phyloP scores from a whole-genome alignment of 1,140 invertebrate species.

The Drosophila albomicans region DNA sequence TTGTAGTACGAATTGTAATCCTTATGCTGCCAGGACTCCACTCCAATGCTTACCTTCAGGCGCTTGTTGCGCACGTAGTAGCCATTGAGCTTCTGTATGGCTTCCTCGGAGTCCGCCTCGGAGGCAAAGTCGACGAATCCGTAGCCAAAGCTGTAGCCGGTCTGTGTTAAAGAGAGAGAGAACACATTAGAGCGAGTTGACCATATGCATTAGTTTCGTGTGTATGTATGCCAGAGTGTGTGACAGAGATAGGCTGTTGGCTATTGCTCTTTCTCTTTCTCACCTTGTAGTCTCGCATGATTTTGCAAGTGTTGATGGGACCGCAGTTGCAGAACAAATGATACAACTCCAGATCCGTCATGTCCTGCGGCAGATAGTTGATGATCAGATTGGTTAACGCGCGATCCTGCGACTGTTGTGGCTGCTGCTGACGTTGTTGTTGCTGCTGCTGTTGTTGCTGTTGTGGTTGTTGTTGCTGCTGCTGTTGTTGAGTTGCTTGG shows the following conservation, averaged over 20 bases:
- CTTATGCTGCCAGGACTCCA: neutral
- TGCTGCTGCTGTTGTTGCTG: constrained; percentile 11
- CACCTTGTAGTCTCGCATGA: constrained; percentile 96
- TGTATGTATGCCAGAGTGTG: constrained; percentile 29
- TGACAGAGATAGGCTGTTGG: constrained; percentile 11
- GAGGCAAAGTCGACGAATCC: constrained; percentile 97
- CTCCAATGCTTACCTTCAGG: constrained; percentile 87
- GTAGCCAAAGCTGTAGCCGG: constrained; percentile 98
- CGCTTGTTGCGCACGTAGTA: constrained; percentile 94
- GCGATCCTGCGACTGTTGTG: constrained; percentile 10
- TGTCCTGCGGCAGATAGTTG: constrained; percentile 97
- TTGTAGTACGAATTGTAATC: no score
- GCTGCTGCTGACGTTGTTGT: constrained; percentile 4
- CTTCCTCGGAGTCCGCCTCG: constrained; percentile 92
- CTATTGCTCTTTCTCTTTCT: constrained; percentile 41
- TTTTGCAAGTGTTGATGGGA: constrained; percentile 94
- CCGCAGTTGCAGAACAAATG: constrained; percentile 95
- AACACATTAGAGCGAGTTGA: constrained; percentile 9
- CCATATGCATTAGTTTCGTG: neutral
- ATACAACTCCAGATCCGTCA: constrained; percentile 95
- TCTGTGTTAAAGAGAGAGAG: constrained; percentile 86
- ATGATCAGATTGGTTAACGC: constrained; percentile 93
- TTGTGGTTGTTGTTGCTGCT: neutral
- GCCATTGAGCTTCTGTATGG: constrained; percentile 95
- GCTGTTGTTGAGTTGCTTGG: neutral